Conservation (phyloP, 2,113 vertebrate species). For the Semnornis frantzii region DNA sequence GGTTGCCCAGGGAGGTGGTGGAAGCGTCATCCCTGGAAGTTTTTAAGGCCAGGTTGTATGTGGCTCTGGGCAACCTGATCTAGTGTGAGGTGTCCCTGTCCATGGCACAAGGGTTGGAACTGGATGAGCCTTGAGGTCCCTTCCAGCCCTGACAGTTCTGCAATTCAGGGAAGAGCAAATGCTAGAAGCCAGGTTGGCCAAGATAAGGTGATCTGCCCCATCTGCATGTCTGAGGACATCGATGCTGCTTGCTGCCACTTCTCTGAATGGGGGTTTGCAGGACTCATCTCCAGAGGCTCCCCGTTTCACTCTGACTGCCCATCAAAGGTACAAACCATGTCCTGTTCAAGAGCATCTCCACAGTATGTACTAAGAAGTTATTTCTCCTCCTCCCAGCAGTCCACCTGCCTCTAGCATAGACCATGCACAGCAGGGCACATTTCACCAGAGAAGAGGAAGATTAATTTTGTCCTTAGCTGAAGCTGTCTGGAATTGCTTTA, state of each 20-base stretch:
- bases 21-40: too few relatives aligned
- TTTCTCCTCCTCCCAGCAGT: not conserved
- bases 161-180: not conserved
- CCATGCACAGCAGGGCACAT: not conserved
- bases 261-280: not conserved
- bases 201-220: not conserved
- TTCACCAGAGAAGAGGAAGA: not conserved
- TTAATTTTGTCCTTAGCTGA: not conserved
- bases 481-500: not conserved
- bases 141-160: too few relatives aligned
- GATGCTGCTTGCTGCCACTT: accelerated
- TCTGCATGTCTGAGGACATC: accelerated
- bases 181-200: not conserved
- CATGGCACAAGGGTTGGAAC: too few relatives aligned
- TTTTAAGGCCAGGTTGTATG: too few relatives aligned
- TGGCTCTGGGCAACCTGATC: too few relatives aligned
- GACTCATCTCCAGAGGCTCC: not conserved
- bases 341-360: not conserved
- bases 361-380: not conserved
- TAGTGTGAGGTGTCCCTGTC: too few relatives aligned
- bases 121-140: too few relatives aligned
- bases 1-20: too few relatives aligned
- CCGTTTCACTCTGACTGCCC: not conserved
- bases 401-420: not conserved
- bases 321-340: not conserved